Evolutionary conservation across 2,888 invertebrate genomes (phyloP).

Genomic region (Netelia inedita): DNA sequence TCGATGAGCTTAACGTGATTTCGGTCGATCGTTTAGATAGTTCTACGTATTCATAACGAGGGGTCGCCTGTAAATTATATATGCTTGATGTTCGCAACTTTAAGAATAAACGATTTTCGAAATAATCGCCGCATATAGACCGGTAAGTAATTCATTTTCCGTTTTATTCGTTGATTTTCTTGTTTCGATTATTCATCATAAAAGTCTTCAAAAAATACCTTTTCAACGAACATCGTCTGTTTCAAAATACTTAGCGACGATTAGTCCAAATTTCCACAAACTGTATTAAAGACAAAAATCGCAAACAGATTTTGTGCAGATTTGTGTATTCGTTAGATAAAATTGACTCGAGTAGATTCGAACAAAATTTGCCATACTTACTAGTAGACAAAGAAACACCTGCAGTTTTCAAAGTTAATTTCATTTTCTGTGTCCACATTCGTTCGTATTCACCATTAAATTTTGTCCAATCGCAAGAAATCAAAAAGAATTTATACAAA

Average conservation of each 20-base stretch:
- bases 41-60: slow-evolving; percentile 37
- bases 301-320: not conserved
- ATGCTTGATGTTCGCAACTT: not conserved
- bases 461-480: too few species aligned
- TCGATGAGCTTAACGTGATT: slow-evolving; percentile 11
- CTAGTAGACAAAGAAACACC: too few species aligned
- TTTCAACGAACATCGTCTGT: not conserved
- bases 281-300: not conserved
- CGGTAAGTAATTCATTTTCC: slow-evolving; percentile 13
- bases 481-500: too few species aligned
- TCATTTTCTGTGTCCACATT: too few species aligned
- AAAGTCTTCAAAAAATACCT: not conserved
- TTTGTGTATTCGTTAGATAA: not conserved
- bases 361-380: too few species aligned
- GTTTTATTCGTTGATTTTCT: not conserved
- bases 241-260: too few species aligned
- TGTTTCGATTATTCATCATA: not conserved
- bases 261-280: not conserved
- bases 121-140: not conserved
- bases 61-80: not conserved
- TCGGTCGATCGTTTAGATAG: not conserved
- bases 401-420: too few species aligned
- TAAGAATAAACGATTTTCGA: not conserved
- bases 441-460: too few species aligned
- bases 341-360: too few species aligned